Evolutionary conservation across 2,113 vertebrate genomes (phyloP).

Genomic region (Chamaea fasciata): DNA sequence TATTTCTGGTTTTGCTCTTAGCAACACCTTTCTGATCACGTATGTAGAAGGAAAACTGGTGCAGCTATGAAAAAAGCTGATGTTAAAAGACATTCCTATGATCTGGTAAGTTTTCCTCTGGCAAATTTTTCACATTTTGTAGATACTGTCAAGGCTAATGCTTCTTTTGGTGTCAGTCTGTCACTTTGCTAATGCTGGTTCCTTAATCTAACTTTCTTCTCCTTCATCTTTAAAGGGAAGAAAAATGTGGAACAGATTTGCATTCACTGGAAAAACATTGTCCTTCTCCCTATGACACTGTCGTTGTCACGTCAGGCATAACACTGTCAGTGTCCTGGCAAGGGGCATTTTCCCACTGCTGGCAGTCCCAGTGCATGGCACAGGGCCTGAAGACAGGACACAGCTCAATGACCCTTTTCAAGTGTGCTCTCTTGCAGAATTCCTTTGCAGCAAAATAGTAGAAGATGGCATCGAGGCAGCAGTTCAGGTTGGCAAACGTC

Average conservation of each 20-base stretch:
- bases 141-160: neutral
- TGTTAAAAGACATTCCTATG: neutral
- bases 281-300: neutral
- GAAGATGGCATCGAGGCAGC: slow-evolving; percentile 87
- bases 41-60: neutral
- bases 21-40: neutral
- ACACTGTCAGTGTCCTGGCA: neutral
- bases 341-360: neutral
- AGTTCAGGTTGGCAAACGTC: slow-evolving; percentile 85
- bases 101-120: neutral
- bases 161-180: neutral
- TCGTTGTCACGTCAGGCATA: neutral
- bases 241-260: neutral
- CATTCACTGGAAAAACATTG: neutral
- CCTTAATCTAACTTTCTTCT: neutral
- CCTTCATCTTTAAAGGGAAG: neutral
- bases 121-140: neutral
- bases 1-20: neutral
- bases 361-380: neutral
- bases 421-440: slow-evolving; percentile 53
- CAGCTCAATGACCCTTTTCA: neutral
- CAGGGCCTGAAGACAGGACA: neutral
- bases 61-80: neutral
- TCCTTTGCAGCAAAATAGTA: slow-evolving; percentile 87
- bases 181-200: neutral